Percentiles rank a stretch among this genome's conserved stretches.
phyloP scores from a whole-genome alignment of 92 coral and sea anemone genomes.

The Bergia sp. region DNA sequence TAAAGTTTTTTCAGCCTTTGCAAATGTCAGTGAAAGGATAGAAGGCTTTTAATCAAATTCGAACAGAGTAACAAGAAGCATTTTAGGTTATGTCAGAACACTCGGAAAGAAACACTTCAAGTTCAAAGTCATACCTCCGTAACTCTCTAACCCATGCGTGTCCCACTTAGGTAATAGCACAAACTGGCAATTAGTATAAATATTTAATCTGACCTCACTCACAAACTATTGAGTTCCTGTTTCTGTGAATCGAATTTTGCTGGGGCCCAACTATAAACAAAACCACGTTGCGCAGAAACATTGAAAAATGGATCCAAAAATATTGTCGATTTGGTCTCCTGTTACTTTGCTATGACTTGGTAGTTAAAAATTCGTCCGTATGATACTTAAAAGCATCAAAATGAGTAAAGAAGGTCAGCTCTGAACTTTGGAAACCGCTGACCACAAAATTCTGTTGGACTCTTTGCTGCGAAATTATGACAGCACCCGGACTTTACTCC shows the following conservation, averaged over 20 bases:
- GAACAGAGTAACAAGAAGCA: not conserved
- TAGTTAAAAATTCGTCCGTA: not conserved
- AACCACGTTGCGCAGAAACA: not conserved
- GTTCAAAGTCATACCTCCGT: not conserved
- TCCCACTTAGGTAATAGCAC: not conserved
- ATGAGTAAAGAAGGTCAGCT: not conserved
- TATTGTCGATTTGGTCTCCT: too few relatives aligned
- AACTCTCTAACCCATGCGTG: not conserved
- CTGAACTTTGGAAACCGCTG: not conserved
- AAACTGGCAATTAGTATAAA: too few relatives aligned
- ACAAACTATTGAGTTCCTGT: not conserved
- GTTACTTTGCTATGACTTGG: not conserved
- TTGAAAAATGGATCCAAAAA: too few relatives aligned
- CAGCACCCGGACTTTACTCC: not conserved
- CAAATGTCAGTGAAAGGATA: not conserved
- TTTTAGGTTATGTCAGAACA: not conserved
- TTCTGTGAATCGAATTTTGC: not conserved
- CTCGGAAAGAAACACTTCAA: not conserved
- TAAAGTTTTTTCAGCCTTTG: not conserved
- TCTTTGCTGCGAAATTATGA: not conserved
- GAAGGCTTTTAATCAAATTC: not conserved
- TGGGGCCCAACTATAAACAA: not conserved
- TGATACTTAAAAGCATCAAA: too few relatives aligned
- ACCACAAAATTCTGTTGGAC: not conserved
- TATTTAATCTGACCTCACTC: not conserved